A percentile compares a stretch with the other conserved stretches of the same genome.
phyloP scores from a whole-genome alignment of 2,888 invertebrate species.

The Drosophila emarginata region DNA sequence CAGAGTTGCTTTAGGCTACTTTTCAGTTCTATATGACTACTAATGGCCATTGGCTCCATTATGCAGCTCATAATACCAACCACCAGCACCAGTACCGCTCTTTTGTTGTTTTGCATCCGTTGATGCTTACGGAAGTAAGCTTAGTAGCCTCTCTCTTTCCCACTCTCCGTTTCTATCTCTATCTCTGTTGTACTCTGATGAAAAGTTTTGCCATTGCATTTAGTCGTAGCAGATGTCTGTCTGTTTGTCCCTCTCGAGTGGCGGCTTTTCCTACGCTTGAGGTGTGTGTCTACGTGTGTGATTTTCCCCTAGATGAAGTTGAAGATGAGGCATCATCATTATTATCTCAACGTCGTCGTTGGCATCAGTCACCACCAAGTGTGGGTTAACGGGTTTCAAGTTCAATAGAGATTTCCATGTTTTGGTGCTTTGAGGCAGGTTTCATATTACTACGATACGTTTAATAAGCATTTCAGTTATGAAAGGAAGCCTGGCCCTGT shows the following conservation, averaged over 20 bases:
- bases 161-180: background rate
- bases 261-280: slow-evolving; percentile 60
- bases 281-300: slow-evolving; percentile 45
- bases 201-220: slow-evolving; percentile 69
- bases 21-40: slow-evolving; percentile 39
- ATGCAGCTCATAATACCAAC: slow-evolving; percentile 46
- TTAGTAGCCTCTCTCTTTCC: slow-evolving; percentile 23
- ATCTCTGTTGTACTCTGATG: slow-evolving; percentile 15
- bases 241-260: slow-evolving; percentile 43
- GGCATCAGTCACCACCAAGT: slow-evolving; percentile 9
- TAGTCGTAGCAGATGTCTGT: slow-evolving; percentile 27
- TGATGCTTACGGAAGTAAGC: slow-evolving; percentile 48
- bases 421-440: slow-evolving; percentile 21
- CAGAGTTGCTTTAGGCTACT: slow-evolving; percentile 57
- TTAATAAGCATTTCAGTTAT: slow-evolving; percentile 7
- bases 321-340: slow-evolving; percentile 4
- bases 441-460: slow-evolving; percentile 14
- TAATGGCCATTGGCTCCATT: slow-evolving; percentile 73
- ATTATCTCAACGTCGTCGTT: slow-evolving; percentile 14
- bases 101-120: slow-evolving; percentile 31
- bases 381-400: slow-evolving; percentile 40
- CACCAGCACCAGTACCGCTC: slow-evolving; percentile 9
- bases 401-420: slow-evolving; percentile 45
- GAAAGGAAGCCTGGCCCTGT: background rate
- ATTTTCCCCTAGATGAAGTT: background rate